Evolutionary conservation across 2,113 vertebrate genomes (phyloP).

Genomic region (Paracanthobrama guichenoti): DNA sequence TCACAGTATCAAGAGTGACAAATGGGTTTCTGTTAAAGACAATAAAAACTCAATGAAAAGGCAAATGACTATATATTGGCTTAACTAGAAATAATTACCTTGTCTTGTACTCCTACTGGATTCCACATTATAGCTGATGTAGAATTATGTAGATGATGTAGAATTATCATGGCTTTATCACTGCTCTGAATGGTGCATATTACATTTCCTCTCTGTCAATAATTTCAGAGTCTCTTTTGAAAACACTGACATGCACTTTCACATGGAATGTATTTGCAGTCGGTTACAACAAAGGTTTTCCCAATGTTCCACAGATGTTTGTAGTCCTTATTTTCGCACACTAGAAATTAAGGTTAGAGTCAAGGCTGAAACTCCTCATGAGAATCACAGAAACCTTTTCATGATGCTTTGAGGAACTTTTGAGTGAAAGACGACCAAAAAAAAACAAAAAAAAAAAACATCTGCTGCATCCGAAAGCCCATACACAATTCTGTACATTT

Average conservation of each 20-base stretch:
- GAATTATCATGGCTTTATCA: not conserved
- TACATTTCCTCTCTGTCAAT: constrained; percentile 1
- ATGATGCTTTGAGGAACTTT: not conserved
- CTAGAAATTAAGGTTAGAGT: not conserved
- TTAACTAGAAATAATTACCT: constrained; percentile 9
- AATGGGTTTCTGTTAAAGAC: not conserved
- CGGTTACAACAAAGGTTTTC: not conserved
- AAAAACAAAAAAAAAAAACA: not conserved
- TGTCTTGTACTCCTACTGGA: constrained; percentile 11
- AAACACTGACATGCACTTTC: not conserved
- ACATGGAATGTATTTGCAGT: not conserved
- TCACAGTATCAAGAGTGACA: not conserved
- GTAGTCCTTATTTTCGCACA: not conserved
- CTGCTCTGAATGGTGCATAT: not conserved
- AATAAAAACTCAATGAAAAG: constrained; percentile 4
- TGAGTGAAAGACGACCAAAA: not conserved
- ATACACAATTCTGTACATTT: too few relatives aligned
- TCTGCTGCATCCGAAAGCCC: too few relatives aligned
- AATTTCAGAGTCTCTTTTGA: not conserved
- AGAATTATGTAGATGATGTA: not conserved
- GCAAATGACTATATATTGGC: not conserved
- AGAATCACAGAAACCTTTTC: not conserved
- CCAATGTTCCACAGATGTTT: not conserved
- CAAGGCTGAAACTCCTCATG: not conserved
- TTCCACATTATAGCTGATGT: not conserved